phyloP scores from a whole-genome alignment of 2,797 vertebrate genomes.

The Menidia menidia region DNA sequence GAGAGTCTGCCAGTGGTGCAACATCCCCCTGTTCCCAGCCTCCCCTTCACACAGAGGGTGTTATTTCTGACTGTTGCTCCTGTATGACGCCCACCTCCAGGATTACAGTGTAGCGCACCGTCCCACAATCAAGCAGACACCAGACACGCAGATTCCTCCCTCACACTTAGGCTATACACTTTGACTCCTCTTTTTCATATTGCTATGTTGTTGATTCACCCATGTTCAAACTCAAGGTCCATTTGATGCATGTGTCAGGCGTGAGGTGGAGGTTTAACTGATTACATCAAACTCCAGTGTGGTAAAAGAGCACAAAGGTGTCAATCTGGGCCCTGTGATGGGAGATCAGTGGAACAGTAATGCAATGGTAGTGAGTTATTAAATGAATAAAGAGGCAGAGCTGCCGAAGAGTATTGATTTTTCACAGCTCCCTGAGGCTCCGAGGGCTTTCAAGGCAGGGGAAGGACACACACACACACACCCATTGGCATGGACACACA shows the following conservation, averaged over 20 bases:
- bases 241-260: constrained; percentile 81
- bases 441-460: constrained; percentile 82
- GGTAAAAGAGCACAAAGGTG: constrained; percentile 84
- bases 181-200: constrained; percentile 81
- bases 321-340: constrained; percentile 84
- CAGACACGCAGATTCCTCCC: constrained; percentile 49
- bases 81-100: constrained; percentile 48
- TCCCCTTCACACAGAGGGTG: constrained; percentile 25
- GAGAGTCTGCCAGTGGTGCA: constrained; percentile 21
- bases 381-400: constrained; percentile 87
- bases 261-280: constrained; percentile 82
- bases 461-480: constrained; percentile 76
- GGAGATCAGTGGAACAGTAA: constrained; percentile 86
- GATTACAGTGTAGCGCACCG: constrained; percentile 30
- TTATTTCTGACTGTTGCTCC: constrained; percentile 40
- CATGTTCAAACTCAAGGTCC: constrained; percentile 77
- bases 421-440: constrained; percentile 85
- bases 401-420: constrained; percentile 88
- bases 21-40: constrained; percentile 32
- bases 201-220: constrained; percentile 77
- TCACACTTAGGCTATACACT: constrained; percentile 57
- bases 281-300: constrained; percentile 85
- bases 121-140: constrained; percentile 42
- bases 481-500: constrained; percentile 66
- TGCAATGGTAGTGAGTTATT: constrained; percentile 88